A percentile compares a stretch with the other conserved stretches of the same genome.
Conservation (phyloP, 2,113 vertebrate species). For the Noturus placidus region DNA sequence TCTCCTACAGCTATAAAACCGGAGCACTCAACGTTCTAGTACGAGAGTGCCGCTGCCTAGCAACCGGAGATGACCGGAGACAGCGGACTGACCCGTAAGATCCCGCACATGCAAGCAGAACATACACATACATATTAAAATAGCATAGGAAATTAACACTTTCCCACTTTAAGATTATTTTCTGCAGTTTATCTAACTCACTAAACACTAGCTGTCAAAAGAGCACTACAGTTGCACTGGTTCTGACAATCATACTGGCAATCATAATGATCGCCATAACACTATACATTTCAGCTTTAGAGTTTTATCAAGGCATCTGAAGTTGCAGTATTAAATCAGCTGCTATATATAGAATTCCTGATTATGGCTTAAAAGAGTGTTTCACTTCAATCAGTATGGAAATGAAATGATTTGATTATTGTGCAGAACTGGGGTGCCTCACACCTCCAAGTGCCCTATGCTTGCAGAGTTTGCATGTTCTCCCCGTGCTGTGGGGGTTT, state of each 20-base stretch:
- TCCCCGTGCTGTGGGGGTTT: too few relatives aligned
- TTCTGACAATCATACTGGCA: neutral
- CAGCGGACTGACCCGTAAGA: conserved; percentile 93
- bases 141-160: neutral
- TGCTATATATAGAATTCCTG: neutral
- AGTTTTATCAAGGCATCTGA: neutral
- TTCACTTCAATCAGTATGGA: neutral
- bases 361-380: neutral
- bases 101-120: neutral
- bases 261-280: neutral
- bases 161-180: neutral
- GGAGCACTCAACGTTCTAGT: conserved; percentile 90
- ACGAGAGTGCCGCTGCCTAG: conserved; percentile 91
- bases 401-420: neutral
- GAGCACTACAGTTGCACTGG: neutral
- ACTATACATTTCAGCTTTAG: neutral
- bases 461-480: too few relatives aligned
- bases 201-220: neutral
- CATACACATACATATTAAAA: neutral
- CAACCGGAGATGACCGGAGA: conserved; percentile 88
- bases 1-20: conserved; percentile 95
- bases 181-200: neutral
- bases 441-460: too few relatives aligned
- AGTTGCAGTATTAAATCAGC: neutral
- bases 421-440: neutral